Percentiles rank a stretch among this genome's conserved stretches.
These are phyloP conservation scores for Staurois parvus DNA, from an alignment of 2,797 vertebrate genomes.

Conservation along the genomic window DNA sequence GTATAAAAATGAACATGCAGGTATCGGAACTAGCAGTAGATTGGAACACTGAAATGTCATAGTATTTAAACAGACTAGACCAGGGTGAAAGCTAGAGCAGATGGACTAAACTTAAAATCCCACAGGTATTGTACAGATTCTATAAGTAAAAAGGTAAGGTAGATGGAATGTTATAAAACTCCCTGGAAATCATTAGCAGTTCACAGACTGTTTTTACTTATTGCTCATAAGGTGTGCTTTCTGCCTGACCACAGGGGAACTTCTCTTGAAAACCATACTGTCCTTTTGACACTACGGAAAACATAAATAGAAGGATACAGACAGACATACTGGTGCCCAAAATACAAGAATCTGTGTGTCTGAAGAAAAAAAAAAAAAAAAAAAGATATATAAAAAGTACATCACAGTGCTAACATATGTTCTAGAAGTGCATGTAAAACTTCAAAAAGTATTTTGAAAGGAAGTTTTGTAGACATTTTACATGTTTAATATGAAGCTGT, in stretches of 20 bases:
- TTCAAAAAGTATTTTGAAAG: conserved; percentile 48
- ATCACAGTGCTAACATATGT: conserved; percentile 31
- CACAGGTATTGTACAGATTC: too few species aligned
- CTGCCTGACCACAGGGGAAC: neutral
- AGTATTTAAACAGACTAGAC: too few species aligned
- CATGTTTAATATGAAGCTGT: conserved; percentile 45
- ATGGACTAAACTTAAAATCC: too few species aligned
- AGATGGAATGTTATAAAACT: neutral
- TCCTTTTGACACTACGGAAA: neutral
- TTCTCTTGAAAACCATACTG: neutral
- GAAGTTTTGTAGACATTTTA: conserved; percentile 43
- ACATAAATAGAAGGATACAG: neutral
- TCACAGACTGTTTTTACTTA: too few species aligned
- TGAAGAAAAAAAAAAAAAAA: neutral
- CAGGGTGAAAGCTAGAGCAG: too few species aligned
- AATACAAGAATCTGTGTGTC: neutral
- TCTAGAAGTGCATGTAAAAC: conserved; percentile 35
- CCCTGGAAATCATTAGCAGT: neutral
- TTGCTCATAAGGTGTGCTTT: neutral
- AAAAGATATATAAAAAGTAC: conserved; percentile 10
- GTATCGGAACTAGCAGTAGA: neutral
- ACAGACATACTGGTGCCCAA: conserved; percentile 2
- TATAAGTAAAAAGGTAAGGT: too few species aligned
- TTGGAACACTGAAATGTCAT: too few species aligned
- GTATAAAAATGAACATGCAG: neutral